Evolutionary conservation across 2,797 vertebrate species (phyloP).

Genomic region (Lagodon rhomboides): DNA sequence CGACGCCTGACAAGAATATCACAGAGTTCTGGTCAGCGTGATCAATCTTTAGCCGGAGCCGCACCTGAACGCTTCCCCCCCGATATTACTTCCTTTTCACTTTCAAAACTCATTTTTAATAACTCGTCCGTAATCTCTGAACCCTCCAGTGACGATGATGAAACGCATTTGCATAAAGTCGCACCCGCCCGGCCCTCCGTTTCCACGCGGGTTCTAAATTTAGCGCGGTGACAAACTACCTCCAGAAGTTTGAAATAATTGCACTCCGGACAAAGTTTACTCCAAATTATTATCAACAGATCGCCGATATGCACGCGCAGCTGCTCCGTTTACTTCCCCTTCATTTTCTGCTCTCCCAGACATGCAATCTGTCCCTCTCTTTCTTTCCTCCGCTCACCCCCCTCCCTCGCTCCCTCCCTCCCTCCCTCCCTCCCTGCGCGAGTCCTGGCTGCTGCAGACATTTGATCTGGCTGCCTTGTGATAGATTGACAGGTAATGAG

Average conservation of each 20-base stretch:
- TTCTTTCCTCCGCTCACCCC: slow-evolving; percentile 40
- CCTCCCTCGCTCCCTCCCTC: slow-evolving; percentile 19
- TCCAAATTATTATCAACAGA: slow-evolving; percentile 65
- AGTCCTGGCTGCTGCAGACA: slow-evolving; percentile 80
- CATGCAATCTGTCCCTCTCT: slow-evolving; percentile 76
- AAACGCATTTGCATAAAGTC: slow-evolving; percentile 19
- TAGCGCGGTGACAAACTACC: slow-evolving; percentile 52
- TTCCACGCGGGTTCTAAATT: slow-evolving; percentile 42
- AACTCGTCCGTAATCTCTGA: background rate
- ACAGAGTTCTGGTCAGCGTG: background rate
- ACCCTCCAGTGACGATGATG: background rate
- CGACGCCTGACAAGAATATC: background rate
- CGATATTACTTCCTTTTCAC: too few relatives aligned
- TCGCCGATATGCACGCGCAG: slow-evolving; percentile 66
- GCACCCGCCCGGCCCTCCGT: background rate
- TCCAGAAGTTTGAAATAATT: slow-evolving; percentile 63
- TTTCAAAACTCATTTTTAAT: background rate
- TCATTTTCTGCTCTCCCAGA: slow-evolving; percentile 72
- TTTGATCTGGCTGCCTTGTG: slow-evolving; percentile 84
- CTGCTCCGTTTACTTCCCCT: slow-evolving; percentile 73
- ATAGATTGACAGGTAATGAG: slow-evolving; percentile 87
- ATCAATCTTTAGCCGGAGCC: background rate
- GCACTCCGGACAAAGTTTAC: slow-evolving; percentile 66
- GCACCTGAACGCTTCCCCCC: background rate
- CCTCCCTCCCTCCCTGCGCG: slow-evolving; percentile 62